These are phyloP conservation scores for Pseudococcus longispinus DNA, from an alignment of 2,888 invertebrate species.

Conservation along the genomic window DNA sequence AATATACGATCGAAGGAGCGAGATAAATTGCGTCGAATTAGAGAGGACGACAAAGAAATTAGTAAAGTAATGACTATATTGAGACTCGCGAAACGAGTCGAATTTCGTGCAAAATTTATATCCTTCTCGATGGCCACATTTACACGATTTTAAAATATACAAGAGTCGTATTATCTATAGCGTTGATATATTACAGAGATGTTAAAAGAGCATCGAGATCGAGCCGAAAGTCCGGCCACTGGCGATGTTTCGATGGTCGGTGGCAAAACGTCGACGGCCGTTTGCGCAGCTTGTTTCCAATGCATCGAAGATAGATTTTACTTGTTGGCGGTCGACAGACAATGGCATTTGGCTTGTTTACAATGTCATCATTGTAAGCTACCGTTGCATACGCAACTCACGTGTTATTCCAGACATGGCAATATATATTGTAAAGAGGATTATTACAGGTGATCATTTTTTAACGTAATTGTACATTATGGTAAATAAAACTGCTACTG, in stretches of 20 bases:
- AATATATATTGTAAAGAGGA: slow-evolving; percentile 94
- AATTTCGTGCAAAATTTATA: neutral
- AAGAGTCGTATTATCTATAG: neutral
- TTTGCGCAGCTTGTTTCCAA: slow-evolving; percentile 71
- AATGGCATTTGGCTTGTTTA: slow-evolving; percentile 88
- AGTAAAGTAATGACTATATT: too few species aligned
- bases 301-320: slow-evolving; percentile 73
- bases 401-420: slow-evolving; percentile 88
- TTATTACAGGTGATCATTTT: slow-evolving; percentile 79
- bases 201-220: slow-evolving; percentile 52
- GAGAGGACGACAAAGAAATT: neutral
- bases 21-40: neutral
- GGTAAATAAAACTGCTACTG: too few species aligned
- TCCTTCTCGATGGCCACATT: neutral
- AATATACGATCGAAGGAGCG: too few species aligned
- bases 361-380: slow-evolving; percentile 84
- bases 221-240: slow-evolving; percentile 50
- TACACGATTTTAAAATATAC: neutral
- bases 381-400: slow-evolving; percentile 83
- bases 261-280: slow-evolving; percentile 29
- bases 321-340: slow-evolving; percentile 83
- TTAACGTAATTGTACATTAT: neutral
- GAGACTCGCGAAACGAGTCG: neutral
- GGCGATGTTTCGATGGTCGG: slow-evolving; percentile 52
- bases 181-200: neutral